Percentiles rank a stretch among this genome's conserved stretches.
phyloP scores from a whole-genome alignment of 2,113 vertebrate species.

The Ptilorrhoa leucosticta region DNA sequence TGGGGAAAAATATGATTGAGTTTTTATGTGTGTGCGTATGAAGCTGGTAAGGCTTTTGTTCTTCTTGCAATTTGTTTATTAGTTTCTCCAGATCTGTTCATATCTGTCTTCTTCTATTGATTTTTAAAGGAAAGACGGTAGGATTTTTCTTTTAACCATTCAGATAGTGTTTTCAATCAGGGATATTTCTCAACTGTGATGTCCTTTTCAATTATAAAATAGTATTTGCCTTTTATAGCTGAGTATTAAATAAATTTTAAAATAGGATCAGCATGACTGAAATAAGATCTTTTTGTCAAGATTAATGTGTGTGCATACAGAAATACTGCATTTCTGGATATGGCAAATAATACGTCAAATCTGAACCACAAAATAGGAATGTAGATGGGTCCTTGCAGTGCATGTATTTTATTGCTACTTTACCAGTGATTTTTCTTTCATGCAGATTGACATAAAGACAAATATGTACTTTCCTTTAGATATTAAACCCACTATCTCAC shows the following conservation, averaged over 20 bases:
- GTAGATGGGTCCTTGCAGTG: conserved; percentile 36
- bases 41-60: neutral
- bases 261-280: conserved; percentile 36
- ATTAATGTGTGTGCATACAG: conserved; percentile 25
- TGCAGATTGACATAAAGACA: conserved; percentile 58
- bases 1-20: neutral
- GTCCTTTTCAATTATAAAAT: conserved; percentile 48
- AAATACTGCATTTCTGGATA: conserved; percentile 35
- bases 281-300: conserved; percentile 38
- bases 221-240: conserved; percentile 17
- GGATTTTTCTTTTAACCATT: neutral
- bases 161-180: neutral
- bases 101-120: neutral
- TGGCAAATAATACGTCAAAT: conserved; percentile 30
- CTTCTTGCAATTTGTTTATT: neutral
- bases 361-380: conserved; percentile 18
- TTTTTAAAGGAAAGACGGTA: neutral
- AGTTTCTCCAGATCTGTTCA: neutral
- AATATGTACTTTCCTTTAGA: conserved; percentile 56
- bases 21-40: neutral
- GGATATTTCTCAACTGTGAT: conserved; percentile 12
- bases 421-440: conserved; percentile 57
- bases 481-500: conserved; percentile 54
- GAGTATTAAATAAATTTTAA: conserved; percentile 48
- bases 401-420: conserved; percentile 40